Percentiles rank a stretch among this genome's conserved stretches.
phyloP scores from a whole-genome alignment of 1,140 invertebrate genomes.

The Drosophila pruinosa region DNA sequence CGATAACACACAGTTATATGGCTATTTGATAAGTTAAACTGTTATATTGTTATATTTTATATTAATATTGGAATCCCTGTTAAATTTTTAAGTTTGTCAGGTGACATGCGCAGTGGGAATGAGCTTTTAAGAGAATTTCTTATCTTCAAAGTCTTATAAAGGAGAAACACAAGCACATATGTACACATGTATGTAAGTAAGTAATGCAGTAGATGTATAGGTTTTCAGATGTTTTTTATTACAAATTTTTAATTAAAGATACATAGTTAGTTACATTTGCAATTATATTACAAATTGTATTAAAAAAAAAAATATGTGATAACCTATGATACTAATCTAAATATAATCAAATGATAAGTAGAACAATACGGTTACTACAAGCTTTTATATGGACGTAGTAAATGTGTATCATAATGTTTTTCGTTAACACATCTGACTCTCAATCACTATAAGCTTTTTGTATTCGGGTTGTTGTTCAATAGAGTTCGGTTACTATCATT shows the following conservation, averaged over 20 bases:
- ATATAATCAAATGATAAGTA: too few species aligned
- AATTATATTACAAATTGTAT: too few species aligned
- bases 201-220: not conserved
- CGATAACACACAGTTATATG: too few species aligned
- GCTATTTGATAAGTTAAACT: too few species aligned
- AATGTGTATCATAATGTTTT: constrained; percentile 3
- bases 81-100: not conserved
- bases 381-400: constrained; percentile 2
- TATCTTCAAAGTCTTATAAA: not conserved
- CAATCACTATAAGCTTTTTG: constrained; percentile 15
- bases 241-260: too few species aligned
- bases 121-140: not conserved
- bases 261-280: too few species aligned
- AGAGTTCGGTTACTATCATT: constrained; percentile 20
- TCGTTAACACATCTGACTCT: constrained; percentile 6
- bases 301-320: too few species aligned
- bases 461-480: constrained; percentile 14
- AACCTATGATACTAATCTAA: too few species aligned
- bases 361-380: too few species aligned
- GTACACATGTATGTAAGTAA: not conserved
- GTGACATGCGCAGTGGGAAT: not conserved
- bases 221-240: not conserved
- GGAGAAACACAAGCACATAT: not conserved
- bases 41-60: too few species aligned
- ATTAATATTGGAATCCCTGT: not conserved